phyloP scores from a whole-genome alignment of 2,797 vertebrate genomes.

The Clarias pachynema region DNA sequence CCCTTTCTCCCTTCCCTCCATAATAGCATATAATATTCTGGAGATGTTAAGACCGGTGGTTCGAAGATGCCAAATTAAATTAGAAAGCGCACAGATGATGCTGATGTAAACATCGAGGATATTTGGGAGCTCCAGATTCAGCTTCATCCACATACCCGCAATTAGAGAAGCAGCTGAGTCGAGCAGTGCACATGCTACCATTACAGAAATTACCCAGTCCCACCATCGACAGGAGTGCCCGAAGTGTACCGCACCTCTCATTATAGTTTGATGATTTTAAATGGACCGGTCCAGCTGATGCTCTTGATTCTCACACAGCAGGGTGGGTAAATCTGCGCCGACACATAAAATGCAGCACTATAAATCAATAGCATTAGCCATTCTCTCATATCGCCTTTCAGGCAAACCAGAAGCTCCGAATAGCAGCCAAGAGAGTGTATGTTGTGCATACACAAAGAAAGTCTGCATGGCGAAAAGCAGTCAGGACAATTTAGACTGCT shows the following conservation, averaged over 20 bases:
- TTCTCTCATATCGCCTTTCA: constrained; percentile 27
- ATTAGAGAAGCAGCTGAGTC: constrained; percentile 31
- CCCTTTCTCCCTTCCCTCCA: not conserved
- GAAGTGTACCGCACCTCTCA: constrained; percentile 30
- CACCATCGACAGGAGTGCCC: constrained; percentile 31
- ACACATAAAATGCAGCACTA: constrained; percentile 33
- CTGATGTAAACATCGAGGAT: constrained; percentile 6
- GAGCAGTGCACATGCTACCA: constrained; percentile 36
- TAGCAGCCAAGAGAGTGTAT: constrained; percentile 14
- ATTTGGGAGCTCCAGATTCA: constrained; percentile 20
- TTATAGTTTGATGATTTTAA: constrained; percentile 43
- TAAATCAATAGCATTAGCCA: constrained; percentile 42
- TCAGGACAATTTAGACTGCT: constrained; percentile 26
- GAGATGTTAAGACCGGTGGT: constrained; percentile 12
- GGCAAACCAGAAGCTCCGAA: constrained; percentile 39
- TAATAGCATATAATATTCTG: not conserved
- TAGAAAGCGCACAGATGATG: not conserved
- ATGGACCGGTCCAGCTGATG: constrained; percentile 49
- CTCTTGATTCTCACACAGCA: constrained; percentile 43
- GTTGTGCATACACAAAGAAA: constrained; percentile 27
- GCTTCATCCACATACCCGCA: not conserved
- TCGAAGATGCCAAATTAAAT: not conserved
- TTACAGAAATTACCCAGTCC: constrained; percentile 47
- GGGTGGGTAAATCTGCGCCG: constrained; percentile 5
- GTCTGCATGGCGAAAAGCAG: not conserved